Conservation (phyloP, 1,140 invertebrate species). For the Papilio polytes region DNA sequence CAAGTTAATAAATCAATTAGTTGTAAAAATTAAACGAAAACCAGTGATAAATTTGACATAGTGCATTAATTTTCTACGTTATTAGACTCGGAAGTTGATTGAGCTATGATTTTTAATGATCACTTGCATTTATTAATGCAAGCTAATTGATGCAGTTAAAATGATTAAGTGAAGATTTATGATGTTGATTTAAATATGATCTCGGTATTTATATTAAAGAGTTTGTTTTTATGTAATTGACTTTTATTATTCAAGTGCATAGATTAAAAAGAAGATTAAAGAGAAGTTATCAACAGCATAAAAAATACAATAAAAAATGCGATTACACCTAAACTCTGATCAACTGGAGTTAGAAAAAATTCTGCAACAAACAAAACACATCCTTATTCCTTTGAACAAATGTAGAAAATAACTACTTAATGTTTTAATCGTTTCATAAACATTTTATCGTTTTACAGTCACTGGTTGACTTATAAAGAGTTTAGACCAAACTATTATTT, state of each 20-base stretch:
- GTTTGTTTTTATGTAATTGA: background rate
- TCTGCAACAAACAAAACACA: no score
- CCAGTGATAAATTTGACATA: background rate
- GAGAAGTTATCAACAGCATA: background rate
- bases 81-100: background rate
- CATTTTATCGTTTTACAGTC: no score
- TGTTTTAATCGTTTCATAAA: no score
- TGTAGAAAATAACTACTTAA: no score
- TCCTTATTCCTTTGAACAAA: no score
- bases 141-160: background rate
- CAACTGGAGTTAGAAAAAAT: no score
- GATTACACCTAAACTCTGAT: no score
- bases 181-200: slow-evolving; percentile 11
- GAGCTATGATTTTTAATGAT: slow-evolving; percentile 12
- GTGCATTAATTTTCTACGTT: background rate
- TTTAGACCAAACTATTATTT: no score
- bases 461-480: no score
- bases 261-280: background rate
- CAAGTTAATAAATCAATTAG: background rate
- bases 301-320: background rate
- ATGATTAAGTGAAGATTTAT: slow-evolving; percentile 11
- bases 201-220: background rate
- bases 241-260: background rate
- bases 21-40: background rate
- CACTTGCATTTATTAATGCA: background rate